phyloP scores from a whole-genome alignment of 2,888 invertebrate genomes.

The Orthonevra nobilis region DNA sequence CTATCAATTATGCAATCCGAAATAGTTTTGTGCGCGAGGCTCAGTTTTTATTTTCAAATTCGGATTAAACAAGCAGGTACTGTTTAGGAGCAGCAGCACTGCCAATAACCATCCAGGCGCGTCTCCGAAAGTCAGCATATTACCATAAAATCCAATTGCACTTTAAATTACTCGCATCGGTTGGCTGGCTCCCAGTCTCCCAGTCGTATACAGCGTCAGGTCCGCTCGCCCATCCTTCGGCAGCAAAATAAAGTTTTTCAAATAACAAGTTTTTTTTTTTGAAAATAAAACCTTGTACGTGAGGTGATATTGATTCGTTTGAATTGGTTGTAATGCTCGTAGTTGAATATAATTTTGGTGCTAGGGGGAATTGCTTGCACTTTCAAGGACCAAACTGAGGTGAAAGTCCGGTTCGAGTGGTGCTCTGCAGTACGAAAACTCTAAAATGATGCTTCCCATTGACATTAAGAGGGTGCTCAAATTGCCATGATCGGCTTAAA shows the following conservation, averaged over 20 bases:
- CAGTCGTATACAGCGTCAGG: too few species aligned
- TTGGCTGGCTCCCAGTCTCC: slow-evolving; percentile 16
- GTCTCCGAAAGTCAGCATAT: slow-evolving; percentile 59
- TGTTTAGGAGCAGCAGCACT: slow-evolving; percentile 24
- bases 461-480: too few species aligned
- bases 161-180: slow-evolving; percentile 67
- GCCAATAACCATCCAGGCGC: slow-evolving; percentile 45
- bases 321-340: slow-evolving; percentile 12
- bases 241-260: too few species aligned
- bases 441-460: too few species aligned
- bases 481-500: too few species aligned
- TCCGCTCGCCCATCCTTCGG: too few species aligned
- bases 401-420: too few species aligned
- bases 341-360: slow-evolving; percentile 17
- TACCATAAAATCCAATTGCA: slow-evolving; percentile 68
- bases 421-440: too few species aligned
- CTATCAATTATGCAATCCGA: slow-evolving; percentile 68
- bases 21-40: slow-evolving; percentile 62
- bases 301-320: slow-evolving; percentile 39
- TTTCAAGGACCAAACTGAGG: too few species aligned
- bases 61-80: slow-evolving; percentile 60
- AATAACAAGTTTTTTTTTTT: neutral
- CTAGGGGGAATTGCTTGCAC: neutral
- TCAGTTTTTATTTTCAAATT: too few species aligned
- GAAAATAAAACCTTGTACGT: neutral